These are phyloP conservation scores for Lithophane leautieri DNA, from an alignment of 2,888 invertebrate species.

Conservation along the genomic window DNA sequence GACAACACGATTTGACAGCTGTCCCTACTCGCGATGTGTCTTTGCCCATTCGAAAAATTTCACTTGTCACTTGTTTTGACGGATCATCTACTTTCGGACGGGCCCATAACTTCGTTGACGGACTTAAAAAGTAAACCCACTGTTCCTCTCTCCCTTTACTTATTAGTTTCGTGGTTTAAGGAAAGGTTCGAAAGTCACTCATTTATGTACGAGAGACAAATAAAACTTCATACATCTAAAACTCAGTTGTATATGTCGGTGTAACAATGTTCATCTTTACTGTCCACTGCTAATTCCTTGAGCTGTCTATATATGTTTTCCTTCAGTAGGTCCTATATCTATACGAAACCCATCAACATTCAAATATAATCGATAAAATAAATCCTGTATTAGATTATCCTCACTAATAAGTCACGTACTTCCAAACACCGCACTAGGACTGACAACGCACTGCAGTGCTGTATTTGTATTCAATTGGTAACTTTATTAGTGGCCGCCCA, in stretches of 20 bases:
- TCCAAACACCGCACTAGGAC: constrained; percentile 37
- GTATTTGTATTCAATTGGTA: constrained; percentile 74
- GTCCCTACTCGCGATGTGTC: too few species aligned
- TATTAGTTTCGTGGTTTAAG: not conserved
- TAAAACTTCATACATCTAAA: not conserved
- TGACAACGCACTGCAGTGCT: constrained; percentile 22
- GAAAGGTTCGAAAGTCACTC: not conserved
- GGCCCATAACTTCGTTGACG: too few species aligned
- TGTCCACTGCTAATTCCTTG: not conserved
- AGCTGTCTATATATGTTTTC: not conserved
- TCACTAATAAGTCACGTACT: constrained; percentile 28
- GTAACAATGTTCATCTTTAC: not conserved
- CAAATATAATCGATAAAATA: constrained; percentile 23
- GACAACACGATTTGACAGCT: too few species aligned
- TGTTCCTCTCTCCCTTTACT: too few species aligned
- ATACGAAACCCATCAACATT: constrained; percentile 12
- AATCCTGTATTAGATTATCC: constrained; percentile 33
- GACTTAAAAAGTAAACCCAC: too few species aligned
- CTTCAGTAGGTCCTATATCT: not conserved
- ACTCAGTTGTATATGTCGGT: not conserved
- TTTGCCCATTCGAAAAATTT: too few species aligned
- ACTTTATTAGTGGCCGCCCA: constrained; percentile 70
- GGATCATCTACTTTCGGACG: too few species aligned
- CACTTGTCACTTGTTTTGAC: too few species aligned
- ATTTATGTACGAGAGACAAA: not conserved